Base-by-base conservation (phyloP, 1,140 invertebrate genomes). In the Heterodera carotae region DNA sequence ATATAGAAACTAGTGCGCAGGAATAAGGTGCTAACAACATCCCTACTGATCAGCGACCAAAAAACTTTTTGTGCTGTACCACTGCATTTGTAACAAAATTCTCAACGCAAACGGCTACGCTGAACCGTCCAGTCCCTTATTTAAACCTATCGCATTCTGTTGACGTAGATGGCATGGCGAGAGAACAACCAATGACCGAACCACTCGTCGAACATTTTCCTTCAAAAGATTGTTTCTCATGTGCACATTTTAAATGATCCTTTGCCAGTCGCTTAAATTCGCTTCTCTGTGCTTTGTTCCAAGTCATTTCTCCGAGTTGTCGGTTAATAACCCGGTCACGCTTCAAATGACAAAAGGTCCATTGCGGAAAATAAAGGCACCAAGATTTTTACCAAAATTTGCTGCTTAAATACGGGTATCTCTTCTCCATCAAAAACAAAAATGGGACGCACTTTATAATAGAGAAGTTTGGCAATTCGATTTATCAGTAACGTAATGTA, bases 341-440 rank as follows among this genome's bases (percentile, higher is more conserved):
- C 84, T 85, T 33, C 75, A 88, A 75, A 39, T 59, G 59, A 2
- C 6, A 18, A 70, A 68, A 84, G 81, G 15, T 36, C 36, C 10
- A 39, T 39, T n/a, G n/a, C n/a, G n/a, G n/a, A n/a, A n/a, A n/a
- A n/a, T n/a, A n/a, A n/a, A n/a, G 22, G 7, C 5, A 31, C n/a
- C 22, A 27, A 18, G n/a, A 69, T 72, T 83, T 91, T 91, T 90
- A 95, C 94, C 89, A 98, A 92, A 59, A 96, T 97, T 89, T 95
- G 92, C 85, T 92, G 93, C 89, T 98, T 98, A 15, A 97, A 90
- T 76, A 91, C 89, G 43, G 96, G 95, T 70, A 94, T 93, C 33
- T 83, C 56, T 72, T 92, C 93, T 33, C 97, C 97, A 91, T 99
- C 97, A 90, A 99, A 99, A n/a, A 99, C 94, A 91, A 99, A 99